Percentiles rank a stretch among this genome's conserved stretches.
These are phyloP conservation scores for Macrophya alboannulata DNA, from an alignment of 2,888 invertebrate genomes.

Conservation along the genomic window DNA sequence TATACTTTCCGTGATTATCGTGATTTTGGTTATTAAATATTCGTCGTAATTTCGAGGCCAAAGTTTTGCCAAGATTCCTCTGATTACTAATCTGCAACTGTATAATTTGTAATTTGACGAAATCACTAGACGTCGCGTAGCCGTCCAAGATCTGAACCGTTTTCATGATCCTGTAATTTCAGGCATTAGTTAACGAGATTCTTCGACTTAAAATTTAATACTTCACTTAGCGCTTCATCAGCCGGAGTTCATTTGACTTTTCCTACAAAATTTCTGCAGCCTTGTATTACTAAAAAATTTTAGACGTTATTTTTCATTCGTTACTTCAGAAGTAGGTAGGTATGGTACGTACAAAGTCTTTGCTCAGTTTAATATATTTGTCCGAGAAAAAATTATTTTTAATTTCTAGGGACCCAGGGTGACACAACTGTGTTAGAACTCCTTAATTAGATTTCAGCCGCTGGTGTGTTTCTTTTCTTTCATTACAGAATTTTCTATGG, in stretches of 20 bases:
- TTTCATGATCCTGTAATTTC: slow-evolving; percentile 36
- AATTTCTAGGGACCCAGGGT: slow-evolving; percentile 71
- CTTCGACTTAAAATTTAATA: slow-evolving; percentile 53
- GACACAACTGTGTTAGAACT: slow-evolving; percentile 75
- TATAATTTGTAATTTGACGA: slow-evolving; percentile 38
- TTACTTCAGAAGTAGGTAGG: slow-evolving; percentile 24
- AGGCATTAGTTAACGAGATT: slow-evolving; percentile 53
- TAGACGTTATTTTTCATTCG: slow-evolving; percentile 44
- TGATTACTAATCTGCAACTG: slow-evolving; percentile 48
- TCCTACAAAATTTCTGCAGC: background rate
- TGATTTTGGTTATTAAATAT: background rate
- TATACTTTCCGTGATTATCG: slow-evolving; percentile 7
- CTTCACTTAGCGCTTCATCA: slow-evolving; percentile 51
- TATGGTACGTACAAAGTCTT: slow-evolving; percentile 11
- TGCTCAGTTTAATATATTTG: slow-evolving; percentile 66
- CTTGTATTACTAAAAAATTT: slow-evolving; percentile 19
- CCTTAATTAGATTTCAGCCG: slow-evolving; percentile 76
- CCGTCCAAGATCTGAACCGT: slow-evolving; percentile 44
- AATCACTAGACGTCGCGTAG: slow-evolving; percentile 19
- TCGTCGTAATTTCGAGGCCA: background rate
- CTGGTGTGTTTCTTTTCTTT: slow-evolving; percentile 70
- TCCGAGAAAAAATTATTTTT: slow-evolving; percentile 76
- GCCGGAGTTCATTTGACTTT: slow-evolving; percentile 52
- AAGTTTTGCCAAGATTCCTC: slow-evolving; percentile 35
- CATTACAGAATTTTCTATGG: slow-evolving; percentile 66